Evolutionary conservation across 1,140 invertebrate genomes (phyloP).

Genomic region (Tenebrio molitor): DNA sequence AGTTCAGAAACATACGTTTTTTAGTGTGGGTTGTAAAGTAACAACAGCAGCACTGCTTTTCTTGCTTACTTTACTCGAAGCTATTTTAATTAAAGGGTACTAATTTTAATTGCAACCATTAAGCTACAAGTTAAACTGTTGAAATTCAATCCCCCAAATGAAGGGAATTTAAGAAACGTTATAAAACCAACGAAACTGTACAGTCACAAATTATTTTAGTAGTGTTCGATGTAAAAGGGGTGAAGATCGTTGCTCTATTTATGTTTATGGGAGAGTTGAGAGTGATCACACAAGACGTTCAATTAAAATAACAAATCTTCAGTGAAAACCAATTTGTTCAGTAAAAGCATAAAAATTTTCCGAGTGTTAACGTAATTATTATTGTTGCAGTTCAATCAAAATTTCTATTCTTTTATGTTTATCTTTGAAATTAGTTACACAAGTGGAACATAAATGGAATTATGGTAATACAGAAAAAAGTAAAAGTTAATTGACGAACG

Average conservation of each 20-base stretch:
- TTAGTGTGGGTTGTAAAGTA: constrained; percentile 25
- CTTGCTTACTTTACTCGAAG: too few species aligned
- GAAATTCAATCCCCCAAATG: constrained; percentile 12
- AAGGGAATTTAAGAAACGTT: not conserved
- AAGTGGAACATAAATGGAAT: constrained; percentile 20
- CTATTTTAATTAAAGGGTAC: not conserved
- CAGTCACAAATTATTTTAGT: not conserved
- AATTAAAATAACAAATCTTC: too few species aligned
- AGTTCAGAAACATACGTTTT: not conserved
- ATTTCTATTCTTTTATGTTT: constrained; percentile 36
- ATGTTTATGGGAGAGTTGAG: too few species aligned
- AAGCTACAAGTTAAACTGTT: constrained; percentile 5
- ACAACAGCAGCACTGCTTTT: too few species aligned
- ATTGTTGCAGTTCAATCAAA: constrained; percentile 7
- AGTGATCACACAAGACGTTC: too few species aligned
- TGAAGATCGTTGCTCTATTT: too few species aligned
- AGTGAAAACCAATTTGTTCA: too few species aligned
- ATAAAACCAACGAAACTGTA: too few species aligned
- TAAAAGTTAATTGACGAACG: constrained; percentile 33
- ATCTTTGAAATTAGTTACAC: constrained; percentile 28
- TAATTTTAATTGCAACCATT: constrained; percentile 18
- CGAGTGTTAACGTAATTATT: not conserved
- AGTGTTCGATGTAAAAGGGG: not conserved
- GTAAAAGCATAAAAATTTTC: too few species aligned
- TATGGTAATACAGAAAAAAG: constrained; percentile 20